Percentiles rank a stretch among this genome's conserved stretches.
These are phyloP conservation scores for Mallateleia sp. DNA, from an alignment of 2,888 invertebrate species.

Conservation along the genomic window DNA sequence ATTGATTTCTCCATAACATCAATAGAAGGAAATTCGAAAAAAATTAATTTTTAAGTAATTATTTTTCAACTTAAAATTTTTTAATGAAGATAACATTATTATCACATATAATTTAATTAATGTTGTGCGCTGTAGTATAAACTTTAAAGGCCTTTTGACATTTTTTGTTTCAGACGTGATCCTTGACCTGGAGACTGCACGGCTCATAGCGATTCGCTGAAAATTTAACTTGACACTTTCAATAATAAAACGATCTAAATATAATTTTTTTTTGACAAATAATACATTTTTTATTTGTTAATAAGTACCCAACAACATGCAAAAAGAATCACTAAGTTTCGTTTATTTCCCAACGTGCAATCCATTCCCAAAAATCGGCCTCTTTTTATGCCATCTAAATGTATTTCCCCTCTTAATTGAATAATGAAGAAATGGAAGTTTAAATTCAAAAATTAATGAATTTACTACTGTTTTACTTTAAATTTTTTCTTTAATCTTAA, in stretches of 20 bases:
- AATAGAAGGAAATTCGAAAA: conserved; percentile 6
- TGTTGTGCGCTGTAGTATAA: conserved; percentile 28
- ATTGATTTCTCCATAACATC: conserved; percentile 18
- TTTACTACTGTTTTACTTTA: too few species aligned
- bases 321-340: conserved; percentile 7
- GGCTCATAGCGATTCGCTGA: conserved; percentile 7
- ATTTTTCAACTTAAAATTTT: conserved; percentile 23
- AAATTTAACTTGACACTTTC: conserved; percentile 6
- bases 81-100: conserved; percentile 5
- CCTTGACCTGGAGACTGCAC: conserved; percentile 22
- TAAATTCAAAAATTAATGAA: too few species aligned
- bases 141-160: conserved; percentile 16
- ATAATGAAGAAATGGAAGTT: too few species aligned
- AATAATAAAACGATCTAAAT: conserved; percentile 1
- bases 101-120: conserved; percentile 5
- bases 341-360: conserved; percentile 10
- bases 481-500: too few species aligned
- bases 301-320: conserved; percentile 92
- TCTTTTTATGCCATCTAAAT: conserved; percentile 15
- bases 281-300: conserved; percentile 85
- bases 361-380: conserved; percentile 1
- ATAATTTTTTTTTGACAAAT: neutral
- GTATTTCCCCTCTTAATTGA: neutral
- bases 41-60: neutral
- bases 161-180: conserved; percentile 29